Conservation (phyloP, 2,797 vertebrate species). For the Leucoraja ocellata region DNA sequence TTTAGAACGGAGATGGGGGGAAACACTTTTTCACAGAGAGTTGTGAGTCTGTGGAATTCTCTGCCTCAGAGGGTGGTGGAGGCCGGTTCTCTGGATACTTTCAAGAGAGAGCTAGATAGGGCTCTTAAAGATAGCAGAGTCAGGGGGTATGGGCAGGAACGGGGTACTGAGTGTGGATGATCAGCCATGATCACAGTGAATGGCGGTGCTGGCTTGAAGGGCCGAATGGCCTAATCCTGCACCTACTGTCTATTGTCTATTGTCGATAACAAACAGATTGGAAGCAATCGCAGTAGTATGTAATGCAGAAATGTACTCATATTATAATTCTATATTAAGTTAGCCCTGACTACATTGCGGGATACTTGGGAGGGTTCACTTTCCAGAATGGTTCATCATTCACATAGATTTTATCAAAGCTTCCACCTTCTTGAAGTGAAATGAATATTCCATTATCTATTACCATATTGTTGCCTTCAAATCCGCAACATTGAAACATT, state of each 20-base stretch:
- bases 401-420: background rate
- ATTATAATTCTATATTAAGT: background rate
- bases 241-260: background rate
- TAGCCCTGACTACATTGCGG: background rate
- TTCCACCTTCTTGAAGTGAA: background rate
- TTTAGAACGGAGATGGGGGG: too few relatives aligned
- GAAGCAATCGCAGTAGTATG: background rate
- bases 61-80: too few relatives aligned
- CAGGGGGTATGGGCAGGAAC: too few relatives aligned
- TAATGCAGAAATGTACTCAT: background rate
- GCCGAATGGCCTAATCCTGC: too few relatives aligned
- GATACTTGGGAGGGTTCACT: background rate
- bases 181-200: too few relatives aligned
- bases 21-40: too few relatives aligned
- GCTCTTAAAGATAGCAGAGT: too few relatives aligned
- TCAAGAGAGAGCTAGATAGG: too few relatives aligned
- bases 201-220: too few relatives aligned
- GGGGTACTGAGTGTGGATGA: too few relatives aligned
- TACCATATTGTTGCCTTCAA: background rate
- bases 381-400: background rate
- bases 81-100: too few relatives aligned
- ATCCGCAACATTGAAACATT: background rate
- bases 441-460: background rate
- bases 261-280: background rate
- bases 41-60: too few relatives aligned